Conservation (phyloP, 2,888 invertebrate species). For the Zygogramma bicolorata region DNA sequence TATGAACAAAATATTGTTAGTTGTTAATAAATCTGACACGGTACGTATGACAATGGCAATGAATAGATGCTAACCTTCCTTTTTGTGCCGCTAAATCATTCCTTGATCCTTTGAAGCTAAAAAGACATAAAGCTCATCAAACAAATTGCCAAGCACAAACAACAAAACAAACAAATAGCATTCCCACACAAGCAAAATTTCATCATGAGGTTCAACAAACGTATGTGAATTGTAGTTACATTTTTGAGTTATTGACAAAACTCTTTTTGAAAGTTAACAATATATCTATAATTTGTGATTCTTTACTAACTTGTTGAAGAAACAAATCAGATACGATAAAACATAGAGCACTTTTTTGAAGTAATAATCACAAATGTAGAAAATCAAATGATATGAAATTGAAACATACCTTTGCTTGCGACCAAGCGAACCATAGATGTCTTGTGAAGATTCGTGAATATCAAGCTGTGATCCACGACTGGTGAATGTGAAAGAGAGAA, state of each 20-base stretch:
- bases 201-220: not conserved
- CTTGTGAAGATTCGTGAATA: slow-evolving; percentile 80
- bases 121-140: slow-evolving; percentile 53
- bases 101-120: slow-evolving; percentile 75
- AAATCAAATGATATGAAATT: not conserved
- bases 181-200: slow-evolving; percentile 1
- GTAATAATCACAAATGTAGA: not conserved
- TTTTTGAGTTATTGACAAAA: not conserved
- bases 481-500: slow-evolving; percentile 60
- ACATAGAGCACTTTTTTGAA: not conserved
- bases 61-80: slow-evolving; percentile 66
- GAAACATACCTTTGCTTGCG: slow-evolving; percentile 82
- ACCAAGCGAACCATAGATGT: slow-evolving; percentile 75
- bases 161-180: slow-evolving; percentile 28
- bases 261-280: too few species aligned
- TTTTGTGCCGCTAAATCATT: slow-evolving; percentile 67
- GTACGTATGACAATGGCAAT: slow-evolving; percentile 25
- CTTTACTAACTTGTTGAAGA: too few species aligned
- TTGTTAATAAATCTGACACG: slow-evolving; percentile 29
- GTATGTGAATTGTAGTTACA: not conserved
- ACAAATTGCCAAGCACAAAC: slow-evolving; percentile 46
- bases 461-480: slow-evolving; percentile 84
- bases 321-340: slow-evolving; percentile 4
- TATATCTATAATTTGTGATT: too few species aligned
- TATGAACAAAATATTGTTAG: slow-evolving; percentile 32